Evolutionary conservation across 2,113 vertebrate species (phyloP), one percentile per base, ranked within the genome.

Genomic region (Alligator sinensis): DNA sequence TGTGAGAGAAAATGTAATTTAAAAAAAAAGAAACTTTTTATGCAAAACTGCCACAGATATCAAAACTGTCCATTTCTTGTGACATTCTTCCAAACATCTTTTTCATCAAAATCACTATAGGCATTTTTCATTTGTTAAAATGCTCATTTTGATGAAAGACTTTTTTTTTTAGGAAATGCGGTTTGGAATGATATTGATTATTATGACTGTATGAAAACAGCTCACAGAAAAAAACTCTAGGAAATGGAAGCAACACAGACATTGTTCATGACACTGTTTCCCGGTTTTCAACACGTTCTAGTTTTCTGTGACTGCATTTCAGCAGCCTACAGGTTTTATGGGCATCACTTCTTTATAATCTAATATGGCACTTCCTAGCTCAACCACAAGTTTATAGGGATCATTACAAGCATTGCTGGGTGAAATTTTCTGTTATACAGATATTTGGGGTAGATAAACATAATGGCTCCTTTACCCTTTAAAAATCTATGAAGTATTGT

Each of bases 51-150:
- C 62, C 55, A 91, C 1, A 28, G 86, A 54, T 38, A 6, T 57
- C 64, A 58, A 47, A 58, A 87, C 68, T 68, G 38, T 55, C 54
- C 77, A 2, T 82, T 93, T 92, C 38, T 14, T 77, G 88, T 84
- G 78, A 64, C 68, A 93, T 91, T 89, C n/a, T 92, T 75, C 75
- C 55, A 92, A 34, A 12, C 27, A 80, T 70, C 34, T 55, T 91
- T 96, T 95, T 89, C 94, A 96, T 87, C 84, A 89, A 92, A 70
- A 94, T 94, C 75, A 89, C 77, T 60, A 75, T 59, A 95, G 61
- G 15, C 4, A 2, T 91, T 18, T 78, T 84, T 87, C 59, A 91
- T 96, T 91, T 87, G 83, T 83, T 75, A 96, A 55, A 27, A 76
- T 92, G 77, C 75, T 92, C 85, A 30, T n/a, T 34, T 76, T 62